These are phyloP conservation scores for Serinus canaria DNA, from an alignment of 2,113 vertebrate genomes.

Conservation along the genomic window DNA sequence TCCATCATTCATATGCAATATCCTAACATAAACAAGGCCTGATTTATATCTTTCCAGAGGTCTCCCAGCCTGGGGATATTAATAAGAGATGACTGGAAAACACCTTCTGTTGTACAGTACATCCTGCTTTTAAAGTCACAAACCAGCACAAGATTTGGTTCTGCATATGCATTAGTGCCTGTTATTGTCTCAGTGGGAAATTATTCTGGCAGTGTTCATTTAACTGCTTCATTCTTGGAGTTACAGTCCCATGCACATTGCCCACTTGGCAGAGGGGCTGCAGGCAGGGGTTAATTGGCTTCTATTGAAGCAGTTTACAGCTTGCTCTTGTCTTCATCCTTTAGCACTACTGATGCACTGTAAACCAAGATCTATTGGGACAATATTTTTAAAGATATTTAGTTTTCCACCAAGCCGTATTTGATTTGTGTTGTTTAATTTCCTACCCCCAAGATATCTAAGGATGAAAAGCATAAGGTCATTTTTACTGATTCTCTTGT, in stretches of 20 bases:
- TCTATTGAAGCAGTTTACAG: slow-evolving; percentile 62
- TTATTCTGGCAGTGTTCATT: not conserved
- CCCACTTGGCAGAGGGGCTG: not conserved
- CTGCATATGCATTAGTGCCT: not conserved
- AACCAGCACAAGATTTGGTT: not conserved
- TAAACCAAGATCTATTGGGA: slow-evolving; percentile 56
- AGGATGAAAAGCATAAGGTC: slow-evolving; percentile 14
- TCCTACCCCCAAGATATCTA: slow-evolving; percentile 2
- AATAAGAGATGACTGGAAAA: not conserved
- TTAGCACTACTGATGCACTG: slow-evolving; percentile 52
- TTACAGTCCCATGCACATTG: fast-evolving
- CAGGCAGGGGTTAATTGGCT: slow-evolving; percentile 66
- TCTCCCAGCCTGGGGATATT: not conserved
- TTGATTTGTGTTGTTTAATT: slow-evolving; percentile 66
- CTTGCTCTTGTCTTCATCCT: slow-evolving; percentile 45
- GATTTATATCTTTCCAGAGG: not conserved
- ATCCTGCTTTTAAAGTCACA: not conserved
- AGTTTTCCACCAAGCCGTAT: slow-evolving; percentile 52
- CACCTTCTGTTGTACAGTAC: not conserved
- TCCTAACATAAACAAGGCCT: not conserved
- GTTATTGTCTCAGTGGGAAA: not conserved
- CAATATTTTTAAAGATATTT: slow-evolving; percentile 55
- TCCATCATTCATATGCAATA: not conserved
- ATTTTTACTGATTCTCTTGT: slow-evolving; percentile 1
- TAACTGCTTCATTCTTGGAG: not conserved